Evolutionary conservation across 2,797 vertebrate genomes (phyloP).

Genomic region (Dromococcyx pavoninus): DNA sequence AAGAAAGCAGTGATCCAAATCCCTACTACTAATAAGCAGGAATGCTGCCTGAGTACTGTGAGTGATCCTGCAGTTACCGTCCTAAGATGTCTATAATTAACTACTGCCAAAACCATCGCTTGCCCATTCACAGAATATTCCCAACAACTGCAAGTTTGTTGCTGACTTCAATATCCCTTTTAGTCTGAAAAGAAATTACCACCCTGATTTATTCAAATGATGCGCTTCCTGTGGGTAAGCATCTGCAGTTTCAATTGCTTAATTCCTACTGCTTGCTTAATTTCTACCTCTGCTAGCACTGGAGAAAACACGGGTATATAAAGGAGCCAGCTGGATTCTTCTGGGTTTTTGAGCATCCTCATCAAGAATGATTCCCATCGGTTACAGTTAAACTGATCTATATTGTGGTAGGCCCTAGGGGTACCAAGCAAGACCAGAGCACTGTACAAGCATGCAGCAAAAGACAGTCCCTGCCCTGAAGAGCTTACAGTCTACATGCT

Average conservation of each 20-base stretch:
- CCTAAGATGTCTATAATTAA: slow-evolving; percentile 16
- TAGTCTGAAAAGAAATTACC: slow-evolving; percentile 43
- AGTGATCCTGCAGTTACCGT: slow-evolving; percentile 41
- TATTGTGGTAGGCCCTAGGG: not conserved
- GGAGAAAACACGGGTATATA: not conserved
- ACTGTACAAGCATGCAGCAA: not conserved
- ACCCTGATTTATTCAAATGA: slow-evolving; percentile 43
- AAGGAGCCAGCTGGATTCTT: slow-evolving; percentile 39
- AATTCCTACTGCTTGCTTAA: slow-evolving; percentile 12
- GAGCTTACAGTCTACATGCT: not conserved
- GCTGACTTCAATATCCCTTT: slow-evolving; percentile 51
- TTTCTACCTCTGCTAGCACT: not conserved
- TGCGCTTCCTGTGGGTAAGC: slow-evolving; percentile 50
- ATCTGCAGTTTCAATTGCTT: slow-evolving; percentile 29
- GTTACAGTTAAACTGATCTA: not conserved
- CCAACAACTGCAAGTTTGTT: slow-evolving; percentile 51
- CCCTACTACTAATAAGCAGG: slow-evolving; percentile 22
- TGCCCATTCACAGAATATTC: slow-evolving; percentile 28
- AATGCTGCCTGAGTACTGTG: slow-evolving; percentile 28
- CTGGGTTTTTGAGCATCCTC: not conserved
- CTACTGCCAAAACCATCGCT: slow-evolving; percentile 30
- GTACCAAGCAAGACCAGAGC: not conserved
- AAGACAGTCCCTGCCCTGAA: not conserved
- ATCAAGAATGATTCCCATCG: slow-evolving; percentile 19
- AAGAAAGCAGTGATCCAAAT: slow-evolving; percentile 35